Conservation (phyloP, 1,140 invertebrate genomes). For the roundworm (Caenorhabditis elegans) region WBcel235 BX284603.4:9638501-9639000, state of each 20-base stretch:
- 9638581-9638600: background rate
- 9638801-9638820: background rate
- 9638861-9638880: no score
- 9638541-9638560: conserved; percentile 17
- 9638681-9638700: conserved; percentile 1
- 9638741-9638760: background rate
- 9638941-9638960: no score
- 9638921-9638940: no score
- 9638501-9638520: conserved; percentile 33
- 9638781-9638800: no score
- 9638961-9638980: no score
- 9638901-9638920: no score
- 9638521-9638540: background rate
- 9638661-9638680: conserved; percentile 17
- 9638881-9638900: no score
- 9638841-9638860: no score
- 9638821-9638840: no score
- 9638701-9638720: background rate
- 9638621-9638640: background rate
- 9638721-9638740: background rate
- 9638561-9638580: conserved; percentile 15
- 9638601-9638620: background rate
- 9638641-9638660: background rate
- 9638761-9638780: background rate
- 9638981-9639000: no score